A percentile compares a stretch with the other conserved stretches of the same genome.
These are phyloP conservation scores for Tupiocoris notatus DNA, from an alignment of 2,888 invertebrate genomes.

Conservation along the genomic window DNA sequence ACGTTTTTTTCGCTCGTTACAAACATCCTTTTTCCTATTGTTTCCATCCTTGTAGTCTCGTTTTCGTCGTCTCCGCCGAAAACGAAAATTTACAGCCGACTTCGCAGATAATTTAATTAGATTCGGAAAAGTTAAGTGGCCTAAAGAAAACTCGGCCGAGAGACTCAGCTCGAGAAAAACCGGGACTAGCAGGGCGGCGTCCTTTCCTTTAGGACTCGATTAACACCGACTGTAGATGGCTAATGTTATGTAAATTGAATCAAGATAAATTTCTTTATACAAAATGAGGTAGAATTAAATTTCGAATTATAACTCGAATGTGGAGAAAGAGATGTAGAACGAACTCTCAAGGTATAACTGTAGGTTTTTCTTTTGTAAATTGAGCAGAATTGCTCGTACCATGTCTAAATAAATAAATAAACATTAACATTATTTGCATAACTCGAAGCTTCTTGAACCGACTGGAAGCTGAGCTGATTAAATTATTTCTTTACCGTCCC, in stretches of 20 bases:
- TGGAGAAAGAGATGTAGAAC: not conserved
- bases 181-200: not conserved
- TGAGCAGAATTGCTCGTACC: too few species aligned
- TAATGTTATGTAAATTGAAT: constrained; percentile 27
- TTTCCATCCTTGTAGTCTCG: not conserved
- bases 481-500: too few species aligned
- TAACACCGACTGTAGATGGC: constrained; percentile 5
- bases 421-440: too few species aligned
- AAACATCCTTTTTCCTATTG: not conserved
- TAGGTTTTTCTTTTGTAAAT: too few species aligned
- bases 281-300: not conserved
- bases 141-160: not conserved
- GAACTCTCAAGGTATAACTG: too few species aligned
- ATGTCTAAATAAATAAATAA: too few species aligned
- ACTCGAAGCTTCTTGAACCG: too few species aligned
- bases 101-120: not conserved
- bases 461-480: too few species aligned
- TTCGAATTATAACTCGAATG: not conserved
- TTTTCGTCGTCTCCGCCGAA: not conserved
- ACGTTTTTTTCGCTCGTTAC: not conserved
- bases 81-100: not conserved
- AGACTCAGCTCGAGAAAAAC: not conserved
- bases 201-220: constrained; percentile 3
- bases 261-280: not conserved
- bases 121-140: not conserved